Conservation (phyloP, 1,140 invertebrate genomes). For the Planococcus citri region DNA sequence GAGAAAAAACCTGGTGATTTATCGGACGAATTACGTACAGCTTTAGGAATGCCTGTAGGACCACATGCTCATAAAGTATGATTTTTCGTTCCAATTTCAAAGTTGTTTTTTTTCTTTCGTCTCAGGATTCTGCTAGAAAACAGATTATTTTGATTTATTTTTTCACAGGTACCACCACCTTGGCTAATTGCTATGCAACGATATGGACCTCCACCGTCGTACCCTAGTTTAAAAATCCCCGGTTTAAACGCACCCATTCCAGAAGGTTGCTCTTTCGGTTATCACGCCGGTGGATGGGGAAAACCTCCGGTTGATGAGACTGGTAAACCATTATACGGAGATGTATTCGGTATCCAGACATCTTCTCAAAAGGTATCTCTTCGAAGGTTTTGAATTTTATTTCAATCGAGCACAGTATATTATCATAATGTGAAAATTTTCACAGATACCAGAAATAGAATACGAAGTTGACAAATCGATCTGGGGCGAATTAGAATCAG, state of each 20-base stretch:
- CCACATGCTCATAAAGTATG: constrained; percentile 63
- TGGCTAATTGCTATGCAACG: constrained; percentile 99
- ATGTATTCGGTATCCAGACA: constrained; percentile 81
- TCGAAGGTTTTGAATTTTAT: too few species aligned
- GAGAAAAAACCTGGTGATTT: constrained; percentile 97
- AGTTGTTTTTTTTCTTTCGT: not conserved
- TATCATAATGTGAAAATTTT: too few species aligned
- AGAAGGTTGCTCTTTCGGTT: constrained; percentile 94
- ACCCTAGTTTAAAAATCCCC: constrained; percentile 96
- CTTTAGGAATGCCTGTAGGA: constrained; percentile 96
- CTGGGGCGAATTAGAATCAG: constrained; percentile 96
- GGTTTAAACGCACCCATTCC: constrained; percentile 86
- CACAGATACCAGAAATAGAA: constrained; percentile 57
- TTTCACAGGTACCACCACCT: constrained; percentile 67
- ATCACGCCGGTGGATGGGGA: constrained; percentile 98
- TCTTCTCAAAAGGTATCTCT: constrained; percentile 40
- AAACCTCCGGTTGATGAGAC: constrained; percentile 99
- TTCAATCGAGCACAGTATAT: not conserved
- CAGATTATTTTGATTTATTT: not conserved
- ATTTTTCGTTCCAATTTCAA: not conserved
- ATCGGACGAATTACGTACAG: constrained; percentile 87
- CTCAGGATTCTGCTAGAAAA: not conserved
- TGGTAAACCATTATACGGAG: constrained; percentile 94
- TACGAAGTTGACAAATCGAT: constrained; percentile 81
- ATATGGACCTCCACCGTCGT: constrained; percentile 97